Evolutionary conservation across 2,797 vertebrate species (phyloP), one percentile per base, ranked within the genome.

Genomic region (Fundulus diaphanus): DNA sequence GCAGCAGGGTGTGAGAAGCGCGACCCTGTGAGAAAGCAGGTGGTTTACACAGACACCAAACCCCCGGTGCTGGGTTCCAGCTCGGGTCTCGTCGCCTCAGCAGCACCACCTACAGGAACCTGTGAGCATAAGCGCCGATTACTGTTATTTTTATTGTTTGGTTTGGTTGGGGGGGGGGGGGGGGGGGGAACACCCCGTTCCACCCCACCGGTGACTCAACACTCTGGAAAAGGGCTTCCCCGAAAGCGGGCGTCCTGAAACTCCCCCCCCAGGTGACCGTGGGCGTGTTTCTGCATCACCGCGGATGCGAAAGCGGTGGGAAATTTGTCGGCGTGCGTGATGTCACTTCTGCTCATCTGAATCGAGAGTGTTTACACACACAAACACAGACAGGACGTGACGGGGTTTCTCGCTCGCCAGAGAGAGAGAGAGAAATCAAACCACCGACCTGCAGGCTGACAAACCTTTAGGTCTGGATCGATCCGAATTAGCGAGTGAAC

Each of bases 231-330:
- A 90, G 83, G 92, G 86, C 83, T 93, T 89, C 85, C 89, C 88
- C 90, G 68, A 48, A 85, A 81, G 78, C 31, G 3, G 70, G 7
- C 29, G 12, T 12, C 72, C 22, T 24, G 40, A 33, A 79, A 82
- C 84, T 6, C 90, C 86, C 31, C 86, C 87, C 27, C 63, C 89
- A 90, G 88, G 84, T 92, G 88, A 89, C 85, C 57, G 86, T 78
- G 65, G 90, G 87, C 67, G 85, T 81, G 78, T 80, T 88, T 37
- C 61, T 51, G 56, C 35, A 0, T 51, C 37, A 22, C 11, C 40
- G 68, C 67, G 42, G 72, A 78, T 46, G 73, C 77, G 78, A 86
- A 66, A 46, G 27, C 72, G n/a, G 37, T 0, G 80, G 90, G 90
- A 88, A 83, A 93, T 90, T 71, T 69, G 84, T 89, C 73, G 35